Evolutionary conservation across 2,113 vertebrate species (phyloP).

Genomic region (Acanthisitta chloris): DNA sequence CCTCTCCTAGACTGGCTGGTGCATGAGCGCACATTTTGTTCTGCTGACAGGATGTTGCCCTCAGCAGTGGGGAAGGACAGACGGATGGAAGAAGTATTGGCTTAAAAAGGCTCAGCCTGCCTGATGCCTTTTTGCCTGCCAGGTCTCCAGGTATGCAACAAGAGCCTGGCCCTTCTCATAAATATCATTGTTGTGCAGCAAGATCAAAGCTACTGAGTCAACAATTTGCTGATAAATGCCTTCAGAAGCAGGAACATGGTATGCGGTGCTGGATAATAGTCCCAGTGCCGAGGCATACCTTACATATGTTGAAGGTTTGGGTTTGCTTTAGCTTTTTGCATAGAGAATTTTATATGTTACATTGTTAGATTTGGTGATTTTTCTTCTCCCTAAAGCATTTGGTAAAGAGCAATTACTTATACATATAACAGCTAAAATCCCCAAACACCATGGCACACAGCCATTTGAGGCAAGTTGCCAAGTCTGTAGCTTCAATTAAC

Average conservation of each 20-base stretch:
- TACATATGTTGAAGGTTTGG: neutral
- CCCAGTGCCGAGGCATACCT: neutral
- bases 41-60: neutral
- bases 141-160: neutral
- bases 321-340: neutral
- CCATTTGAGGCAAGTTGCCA: constrained; percentile 62
- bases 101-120: neutral
- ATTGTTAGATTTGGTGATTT: constrained; percentile 20
- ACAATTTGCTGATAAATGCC: neutral
- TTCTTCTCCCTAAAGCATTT: constrained; percentile 35
- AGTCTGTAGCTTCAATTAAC: constrained; percentile 66
- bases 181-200: neutral
- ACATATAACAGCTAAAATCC: constrained; percentile 56
- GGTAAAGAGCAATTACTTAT: constrained; percentile 61
- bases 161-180: neutral
- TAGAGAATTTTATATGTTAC: neutral
- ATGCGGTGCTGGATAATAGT: neutral
- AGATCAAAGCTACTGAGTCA: neutral
- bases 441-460: constrained; percentile 43
- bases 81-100: neutral
- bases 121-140: neutral
- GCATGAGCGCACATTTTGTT: neutral
- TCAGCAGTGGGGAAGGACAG: neutral
- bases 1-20: neutral
- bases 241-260: neutral